Base-by-base conservation (phyloP, 2,797 vertebrate species). In the Poecilia wingei region DNA sequence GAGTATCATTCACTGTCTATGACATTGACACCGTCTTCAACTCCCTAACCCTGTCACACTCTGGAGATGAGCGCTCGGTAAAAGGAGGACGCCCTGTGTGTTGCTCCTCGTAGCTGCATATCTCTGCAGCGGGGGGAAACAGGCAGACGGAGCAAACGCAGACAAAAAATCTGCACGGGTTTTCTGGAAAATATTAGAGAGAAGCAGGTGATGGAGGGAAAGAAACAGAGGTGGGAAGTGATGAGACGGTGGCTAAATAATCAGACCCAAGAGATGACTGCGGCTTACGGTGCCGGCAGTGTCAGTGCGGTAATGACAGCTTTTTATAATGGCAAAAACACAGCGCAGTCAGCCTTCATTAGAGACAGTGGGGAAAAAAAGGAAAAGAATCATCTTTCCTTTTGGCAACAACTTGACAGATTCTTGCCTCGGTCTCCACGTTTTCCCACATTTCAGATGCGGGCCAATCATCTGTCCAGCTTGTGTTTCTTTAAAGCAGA, bases 321-420 rank as follows among this genome's bases (percentile, higher is more conserved):
- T 90, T 87, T 89, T 83, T 76, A 92, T 93, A 94, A 94, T 91
- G 90, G 94, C 92, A 77, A 86, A 83, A 81, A 90, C 47, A 64
- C 74, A 75, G 84, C 85, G 77, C 88, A 90, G 89, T 86, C 92
- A 86, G 85, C 84, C 91, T 92, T 95, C 91, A 92, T 94, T 92
- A 94, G 73, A 90, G 87, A 80, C 75, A 74, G 90, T 72, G 45
- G 78, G 74, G 82, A 74, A 83, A 85, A 76, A 64, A 79, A 80
- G 76, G 81, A 81, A 47, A 72, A 72, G 43, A 75, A 84, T 84
- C 89, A 83, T 77, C 86, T 82, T 84, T 86, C 77, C 75, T 86
- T 76, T 83, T 79, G 80, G 88, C 93, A 92, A 93, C 79, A 82
- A 90, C 87, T 86, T 86, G 87, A 92, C 88, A 92, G 86, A 88